Evolutionary conservation across 2,113 vertebrate species (phyloP), one percentile per base, ranked within the genome.

Genomic region (Pitta sordida): DNA sequence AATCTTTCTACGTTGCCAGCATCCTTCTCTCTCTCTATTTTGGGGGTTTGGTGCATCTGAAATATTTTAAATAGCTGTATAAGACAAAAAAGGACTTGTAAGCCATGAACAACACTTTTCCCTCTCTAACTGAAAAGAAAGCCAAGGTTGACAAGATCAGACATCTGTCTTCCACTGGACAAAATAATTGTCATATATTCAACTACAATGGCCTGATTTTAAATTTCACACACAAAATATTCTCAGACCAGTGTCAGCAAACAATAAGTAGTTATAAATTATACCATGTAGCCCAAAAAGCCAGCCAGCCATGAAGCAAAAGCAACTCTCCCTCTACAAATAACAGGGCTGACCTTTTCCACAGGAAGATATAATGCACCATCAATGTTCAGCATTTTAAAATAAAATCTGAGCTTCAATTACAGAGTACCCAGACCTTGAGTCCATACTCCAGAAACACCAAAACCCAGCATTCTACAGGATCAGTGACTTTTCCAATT

Each of bases 311-410:
- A 41, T 62, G 62, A 91, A 71, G 65, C 32, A 89, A 91, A 85
- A 81, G 34, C 62, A 95, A 69, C 53, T 26, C 23, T 87, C 65
- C 58, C 75, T 65, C 67, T 62, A 49, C 84, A 91, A 85, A 88
- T 93, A 95, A 85, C 67, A 86, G 68, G 37, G 10, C 32, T 94
- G 95, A 95, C 83, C 83, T 94, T 94, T 95, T 94, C 84, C 70
- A 83, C 49, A 76, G 78, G 37, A 43, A 95, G 83, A 90, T 75
- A 84, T n/a, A 91, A 96, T 27, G 24, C 24, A 81, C 77, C 86
- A 51, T 60, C 86, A 88, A 41, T 8, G 37, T 81, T 82, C 86
- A 94, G 41, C 32, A 76, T 76, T 88, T 84, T 89, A 73, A 94
- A 96, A 39, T 69, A 80, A 62, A 82, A 84, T 89, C 73, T 89